A percentile compares a stretch with the other conserved stretches of the same genome.
phyloP scores from a whole-genome alignment of 2,888 invertebrate species.

The Phymatocera aterrima region DNA sequence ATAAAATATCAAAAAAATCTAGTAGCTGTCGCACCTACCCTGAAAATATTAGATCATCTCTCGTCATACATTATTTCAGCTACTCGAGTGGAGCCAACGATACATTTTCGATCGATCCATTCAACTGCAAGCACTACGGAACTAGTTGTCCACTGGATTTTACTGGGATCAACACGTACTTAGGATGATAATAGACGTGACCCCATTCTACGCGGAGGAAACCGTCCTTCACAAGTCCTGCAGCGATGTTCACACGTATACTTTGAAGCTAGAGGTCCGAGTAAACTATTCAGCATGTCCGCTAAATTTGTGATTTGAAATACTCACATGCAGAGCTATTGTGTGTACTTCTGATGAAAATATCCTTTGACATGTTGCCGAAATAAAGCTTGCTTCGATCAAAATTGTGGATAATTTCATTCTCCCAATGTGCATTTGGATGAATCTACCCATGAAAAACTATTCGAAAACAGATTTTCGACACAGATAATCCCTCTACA shows the following conservation, averaged over 20 bases:
- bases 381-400: too few relatives aligned
- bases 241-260: not conserved
- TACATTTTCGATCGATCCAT: conserved; percentile 56
- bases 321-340: not conserved
- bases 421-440: too few relatives aligned
- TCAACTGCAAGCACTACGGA: conserved; percentile 64
- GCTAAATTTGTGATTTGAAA: not conserved
- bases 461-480: too few relatives aligned
- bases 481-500: too few relatives aligned
- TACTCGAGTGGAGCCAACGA: conserved; percentile 59
- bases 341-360: not conserved
- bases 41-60: not conserved
- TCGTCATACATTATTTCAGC: conserved; percentile 58
- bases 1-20: not conserved
- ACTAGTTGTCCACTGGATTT: conserved; percentile 69
- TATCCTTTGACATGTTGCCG: too few relatives aligned
- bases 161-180: conserved; percentile 59
- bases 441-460: too few relatives aligned
- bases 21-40: too few relatives aligned
- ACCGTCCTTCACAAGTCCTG: not conserved
- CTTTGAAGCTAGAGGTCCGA: not conserved
- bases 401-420: too few relatives aligned
- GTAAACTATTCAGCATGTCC: not conserved
- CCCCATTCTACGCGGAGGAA: not conserved
- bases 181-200: not conserved